Percentiles rank a stretch among this genome's conserved stretches.
Evolutionary conservation across 2,113 vertebrate genomes (phyloP).

Genomic region (Osmerus eperlanus): DNA sequence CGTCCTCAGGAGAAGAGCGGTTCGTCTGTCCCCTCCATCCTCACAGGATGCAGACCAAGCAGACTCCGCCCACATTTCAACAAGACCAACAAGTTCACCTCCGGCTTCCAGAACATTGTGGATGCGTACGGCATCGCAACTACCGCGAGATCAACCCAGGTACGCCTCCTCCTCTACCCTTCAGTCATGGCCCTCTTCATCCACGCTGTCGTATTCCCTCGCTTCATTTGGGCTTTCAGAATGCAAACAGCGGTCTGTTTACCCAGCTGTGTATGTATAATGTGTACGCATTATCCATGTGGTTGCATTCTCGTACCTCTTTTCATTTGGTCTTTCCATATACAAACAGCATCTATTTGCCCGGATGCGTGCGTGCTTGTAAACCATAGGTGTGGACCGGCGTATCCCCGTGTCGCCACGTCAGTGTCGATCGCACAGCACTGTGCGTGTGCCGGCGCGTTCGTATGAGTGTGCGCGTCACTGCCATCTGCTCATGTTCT

Average conservation of each 20-base stretch:
- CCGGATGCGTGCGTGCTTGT: too few species aligned
- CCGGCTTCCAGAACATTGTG: conserved; percentile 95
- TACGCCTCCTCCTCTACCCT: conserved; percentile 43
- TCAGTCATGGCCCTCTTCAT: background rate
- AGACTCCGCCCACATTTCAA: conserved; percentile 97
- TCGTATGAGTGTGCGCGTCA: background rate
- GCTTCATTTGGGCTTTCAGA: background rate
- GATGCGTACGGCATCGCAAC: conserved; percentile 93
- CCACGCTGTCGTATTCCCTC: background rate
- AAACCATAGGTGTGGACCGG: too few species aligned
- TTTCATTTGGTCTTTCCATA: too few species aligned
- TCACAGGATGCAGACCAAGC: conserved; percentile 96
- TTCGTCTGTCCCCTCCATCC: conserved; percentile 95
- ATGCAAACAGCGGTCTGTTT: conserved; percentile 14
- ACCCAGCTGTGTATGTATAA: conserved; percentile 25
- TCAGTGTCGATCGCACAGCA: background rate
- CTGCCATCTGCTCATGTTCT: background rate
- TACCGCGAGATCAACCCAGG: conserved; percentile 98
- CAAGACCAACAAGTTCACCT: conserved; percentile 98
- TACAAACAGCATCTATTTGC: too few species aligned
- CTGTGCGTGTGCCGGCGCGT: background rate
- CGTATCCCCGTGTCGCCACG: too few species aligned
- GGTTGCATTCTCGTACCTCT: background rate
- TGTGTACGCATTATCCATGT: too few species aligned
- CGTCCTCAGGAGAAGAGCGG: conserved; percentile 88